Evolutionary conservation across 2,888 invertebrate species (phyloP).

Genomic region (Troglohyphantes excavatus): DNA sequence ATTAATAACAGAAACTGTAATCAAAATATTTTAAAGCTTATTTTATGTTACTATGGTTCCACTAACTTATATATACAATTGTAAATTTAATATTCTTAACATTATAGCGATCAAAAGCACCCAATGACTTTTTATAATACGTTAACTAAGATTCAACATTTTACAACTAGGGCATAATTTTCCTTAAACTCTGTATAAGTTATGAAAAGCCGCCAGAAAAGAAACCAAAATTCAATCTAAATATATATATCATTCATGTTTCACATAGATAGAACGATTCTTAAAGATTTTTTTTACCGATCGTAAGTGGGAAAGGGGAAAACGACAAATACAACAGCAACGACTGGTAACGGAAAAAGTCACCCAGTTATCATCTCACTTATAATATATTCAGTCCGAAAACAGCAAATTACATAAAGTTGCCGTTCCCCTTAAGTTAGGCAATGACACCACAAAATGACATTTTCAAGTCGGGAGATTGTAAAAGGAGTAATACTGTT

Average conservation of each 20-base stretch:
- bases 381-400: neutral
- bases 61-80: no score
- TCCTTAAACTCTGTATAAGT: neutral
- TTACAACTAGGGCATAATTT: neutral
- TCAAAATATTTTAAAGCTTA: no score
- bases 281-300: slow-evolving; percentile 34
- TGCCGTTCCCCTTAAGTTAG: neutral
- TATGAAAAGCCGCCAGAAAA: slow-evolving; percentile 53
- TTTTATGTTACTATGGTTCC: no score
- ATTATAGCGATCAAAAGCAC: neutral
- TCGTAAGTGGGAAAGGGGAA: slow-evolving; percentile 10
- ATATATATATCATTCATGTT: slow-evolving; percentile 45
- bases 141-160: neutral
- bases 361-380: slow-evolving; percentile 49
- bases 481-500: neutral
- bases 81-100: neutral
- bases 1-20: no score
- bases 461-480: slow-evolving; percentile 15
- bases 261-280: slow-evolving; percentile 38
- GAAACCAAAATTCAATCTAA: slow-evolving; percentile 42
- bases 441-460: slow-evolving; percentile 5
- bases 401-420: slow-evolving; percentile 22
- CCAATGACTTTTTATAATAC: neutral
- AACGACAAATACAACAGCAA: slow-evolving; percentile 63
- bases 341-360: slow-evolving; percentile 34